A percentile compares a stretch with the other conserved stretches of the same genome.
Evolutionary conservation across 2,888 invertebrate genomes (phyloP).

Genomic region (Lampropteryx suffumata): DNA sequence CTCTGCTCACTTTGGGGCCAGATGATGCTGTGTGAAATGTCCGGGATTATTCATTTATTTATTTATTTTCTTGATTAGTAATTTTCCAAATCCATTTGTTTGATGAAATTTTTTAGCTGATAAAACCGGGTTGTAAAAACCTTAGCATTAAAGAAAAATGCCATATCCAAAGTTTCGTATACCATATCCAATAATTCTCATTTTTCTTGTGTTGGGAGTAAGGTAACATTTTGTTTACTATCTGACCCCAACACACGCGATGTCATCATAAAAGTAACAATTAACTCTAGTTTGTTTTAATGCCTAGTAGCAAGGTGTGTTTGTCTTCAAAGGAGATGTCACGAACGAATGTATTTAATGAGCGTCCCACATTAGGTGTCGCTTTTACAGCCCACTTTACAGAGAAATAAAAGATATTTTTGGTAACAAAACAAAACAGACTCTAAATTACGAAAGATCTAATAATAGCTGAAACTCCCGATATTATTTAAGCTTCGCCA

Average conservation of each 20-base stretch:
- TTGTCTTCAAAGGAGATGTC: conserved; percentile 71
- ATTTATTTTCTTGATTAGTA: no score
- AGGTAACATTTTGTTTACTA: conserved; percentile 65
- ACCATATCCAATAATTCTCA: conserved; percentile 7
- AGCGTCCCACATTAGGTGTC: conserved; percentile 42
- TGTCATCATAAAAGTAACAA: conserved; percentile 74
- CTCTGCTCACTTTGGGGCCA: no score
- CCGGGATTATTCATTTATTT: no score
- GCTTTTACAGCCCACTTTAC: conserved; percentile 24
- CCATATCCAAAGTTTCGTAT: neutral
- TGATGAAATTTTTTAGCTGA: no score
- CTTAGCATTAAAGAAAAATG: neutral
- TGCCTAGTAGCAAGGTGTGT: conserved; percentile 53
- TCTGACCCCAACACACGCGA: conserved; percentile 70
- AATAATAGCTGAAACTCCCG: conserved; percentile 50
- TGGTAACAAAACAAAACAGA: conserved; percentile 23
- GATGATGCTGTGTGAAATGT: no score
- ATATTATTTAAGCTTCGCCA: conserved; percentile 73
- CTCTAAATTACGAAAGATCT: conserved; percentile 43
- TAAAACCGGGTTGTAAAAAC: no score
- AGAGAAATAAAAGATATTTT: conserved; percentile 30
- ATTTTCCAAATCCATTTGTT: no score
- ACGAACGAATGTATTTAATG: conserved; percentile 58
- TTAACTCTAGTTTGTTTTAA: conserved; percentile 74
- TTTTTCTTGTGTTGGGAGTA: conserved; percentile 31